A percentile compares a stretch with the other conserved stretches of the same genome.
These are phyloP conservation scores for Candidula unifasciata DNA, from an alignment of 2,888 invertebrate genomes.

Conservation along the genomic window DNA sequence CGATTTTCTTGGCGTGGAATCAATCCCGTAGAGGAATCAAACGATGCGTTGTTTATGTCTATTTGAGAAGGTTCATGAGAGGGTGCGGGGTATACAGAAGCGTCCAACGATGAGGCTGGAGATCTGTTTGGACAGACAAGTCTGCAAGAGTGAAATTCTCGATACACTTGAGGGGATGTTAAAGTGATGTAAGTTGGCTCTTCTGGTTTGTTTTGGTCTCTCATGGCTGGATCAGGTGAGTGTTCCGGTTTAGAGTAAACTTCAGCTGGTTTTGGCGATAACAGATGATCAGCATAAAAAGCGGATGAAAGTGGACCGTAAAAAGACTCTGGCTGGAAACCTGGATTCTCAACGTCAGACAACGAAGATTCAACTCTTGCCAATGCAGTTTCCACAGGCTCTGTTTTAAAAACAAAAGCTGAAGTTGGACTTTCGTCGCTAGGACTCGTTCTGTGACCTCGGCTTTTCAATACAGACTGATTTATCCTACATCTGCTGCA, in stretches of 20 bases:
- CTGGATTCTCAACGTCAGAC: not conserved
- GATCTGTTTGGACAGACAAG: not conserved
- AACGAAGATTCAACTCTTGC: not conserved
- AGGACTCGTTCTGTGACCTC: not conserved
- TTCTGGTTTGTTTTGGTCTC: not conserved
- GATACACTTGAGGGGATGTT: slow-evolving; percentile 1
- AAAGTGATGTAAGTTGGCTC: slow-evolving; percentile 38
- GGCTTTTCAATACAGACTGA: not conserved
- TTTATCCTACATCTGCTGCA: slow-evolving; percentile 4
- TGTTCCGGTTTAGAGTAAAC: not conserved
- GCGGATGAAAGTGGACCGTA: not conserved
- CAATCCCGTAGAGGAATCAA: no score
- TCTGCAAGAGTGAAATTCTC: slow-evolving; percentile 38
- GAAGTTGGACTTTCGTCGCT: not conserved
- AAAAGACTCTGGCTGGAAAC: not conserved
- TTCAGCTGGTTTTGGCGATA: not conserved
- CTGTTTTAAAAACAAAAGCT: slow-evolving; percentile 17
- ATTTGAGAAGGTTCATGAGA: not conserved
- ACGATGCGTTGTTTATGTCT: not conserved
- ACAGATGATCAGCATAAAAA: not conserved
- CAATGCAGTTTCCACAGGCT: not conserved
- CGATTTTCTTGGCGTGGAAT: not conserved
- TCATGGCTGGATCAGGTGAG: not conserved
- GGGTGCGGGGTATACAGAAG: not conserved
- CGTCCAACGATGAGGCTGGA: not conserved